Evolutionary conservation across 2,797 vertebrate genomes (phyloP), one percentile per base, ranked within the genome.

Genomic region (Cirrhinus mrigala): DNA sequence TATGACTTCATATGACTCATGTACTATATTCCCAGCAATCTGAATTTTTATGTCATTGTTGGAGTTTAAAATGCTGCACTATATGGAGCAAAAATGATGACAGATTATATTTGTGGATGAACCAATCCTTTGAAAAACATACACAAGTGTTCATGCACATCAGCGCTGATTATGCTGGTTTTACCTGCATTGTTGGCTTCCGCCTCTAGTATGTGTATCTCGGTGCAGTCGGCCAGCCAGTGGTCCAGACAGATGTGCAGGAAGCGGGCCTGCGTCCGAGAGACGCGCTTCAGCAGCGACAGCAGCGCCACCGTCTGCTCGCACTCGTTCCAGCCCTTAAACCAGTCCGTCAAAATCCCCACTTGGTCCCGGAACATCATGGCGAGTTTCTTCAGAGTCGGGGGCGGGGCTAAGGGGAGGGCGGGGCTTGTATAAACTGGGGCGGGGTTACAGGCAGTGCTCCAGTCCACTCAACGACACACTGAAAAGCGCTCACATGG

Each of bases 281-380:
- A 97, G 86, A 96, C 96, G 87, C 97, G 96, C 94, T 98, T 98
- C 91, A 99, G 94, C 91, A 99, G 96, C 10, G 98, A 97, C 83
- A 99, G 94, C 89, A 99, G 96, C 33, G 98, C 98, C 93, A 99
- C 98, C 1, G 98, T 99, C 95, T 99, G 98, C 92, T 99, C 98
- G 87, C 98, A 99, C 93, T 99, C 98, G 87, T 98, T 99, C 98
- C 98, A 99, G 93, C 97, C 96, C 90, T 98, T 98, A 92, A 99
- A 99, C 97, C 98, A 99, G 92, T 97, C 97, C 82, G 97, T 97
- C 83, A 99, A 95, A 92, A 98, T 97, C 92, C 97, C 96, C 92
- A 99, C 97, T 94, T 99, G 98, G 94, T 99, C 98, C 94, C 98
- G 96, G 97, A 99, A 99, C 97, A 98, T 99, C 97, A 98, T 99